A percentile compares a stretch with the other conserved stretches of the same genome.
phyloP scores from a whole-genome alignment of 2,888 invertebrate species.

The Thera britannica region DNA sequence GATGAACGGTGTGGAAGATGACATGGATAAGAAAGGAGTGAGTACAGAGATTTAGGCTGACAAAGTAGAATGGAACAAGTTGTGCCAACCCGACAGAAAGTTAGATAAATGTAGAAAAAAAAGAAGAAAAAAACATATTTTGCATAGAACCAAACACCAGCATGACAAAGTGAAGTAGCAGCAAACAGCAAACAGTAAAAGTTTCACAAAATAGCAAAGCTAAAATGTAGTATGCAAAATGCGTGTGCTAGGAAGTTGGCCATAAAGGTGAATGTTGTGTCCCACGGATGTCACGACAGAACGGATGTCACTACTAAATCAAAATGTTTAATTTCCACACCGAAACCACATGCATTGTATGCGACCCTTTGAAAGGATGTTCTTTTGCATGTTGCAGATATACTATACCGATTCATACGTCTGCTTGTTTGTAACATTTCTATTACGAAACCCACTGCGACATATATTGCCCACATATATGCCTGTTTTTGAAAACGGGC shows the following conservation, averaged over 20 bases:
- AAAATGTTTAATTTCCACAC: constrained; percentile 75
- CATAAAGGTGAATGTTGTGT: constrained; percentile 56
- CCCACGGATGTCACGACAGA: constrained; percentile 66
- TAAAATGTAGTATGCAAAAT: constrained; percentile 55
- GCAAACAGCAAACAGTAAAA: background rate
- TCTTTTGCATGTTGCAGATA: constrained; percentile 35
- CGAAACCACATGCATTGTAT: constrained; percentile 67
- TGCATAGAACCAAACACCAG: background rate
- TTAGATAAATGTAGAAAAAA: too few species aligned
- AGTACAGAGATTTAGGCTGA: too few species aligned
- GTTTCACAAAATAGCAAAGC: background rate
- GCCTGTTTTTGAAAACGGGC: too few species aligned
- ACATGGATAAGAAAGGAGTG: too few species aligned
- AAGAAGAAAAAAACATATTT: too few species aligned
- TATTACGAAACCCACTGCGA: too few species aligned
- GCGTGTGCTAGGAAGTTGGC: constrained; percentile 48
- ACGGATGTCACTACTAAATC: constrained; percentile 72
- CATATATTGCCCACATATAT: too few species aligned
- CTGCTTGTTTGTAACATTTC: too few species aligned
- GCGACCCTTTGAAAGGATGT: constrained; percentile 56
- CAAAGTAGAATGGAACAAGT: too few species aligned
- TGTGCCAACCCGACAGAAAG: too few species aligned
- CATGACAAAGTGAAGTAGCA: background rate
- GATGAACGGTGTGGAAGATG: too few species aligned
- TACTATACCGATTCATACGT: background rate